Percentiles rank a stretch among this genome's conserved stretches.
Evolutionary conservation across 2,113 vertebrate genomes (phyloP).

Genomic region (Cisticola juncidis): DNA sequence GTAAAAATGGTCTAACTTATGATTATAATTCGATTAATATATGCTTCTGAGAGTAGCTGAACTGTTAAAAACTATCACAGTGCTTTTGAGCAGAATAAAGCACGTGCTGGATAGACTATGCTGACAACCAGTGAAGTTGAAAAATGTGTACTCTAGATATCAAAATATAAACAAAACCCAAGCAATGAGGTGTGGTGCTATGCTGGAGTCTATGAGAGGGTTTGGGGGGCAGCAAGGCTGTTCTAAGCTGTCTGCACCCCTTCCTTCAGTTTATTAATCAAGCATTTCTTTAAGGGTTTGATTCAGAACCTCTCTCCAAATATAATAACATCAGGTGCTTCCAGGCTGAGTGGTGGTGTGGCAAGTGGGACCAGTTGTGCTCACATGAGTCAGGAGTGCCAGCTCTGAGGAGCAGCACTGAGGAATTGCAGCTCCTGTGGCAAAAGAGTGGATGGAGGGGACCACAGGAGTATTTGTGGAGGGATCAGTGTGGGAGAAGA

Average conservation of each 20-base stretch:
- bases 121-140: not conserved
- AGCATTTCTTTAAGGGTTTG: not conserved
- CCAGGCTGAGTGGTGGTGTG: not conserved
- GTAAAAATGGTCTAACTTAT: not conserved
- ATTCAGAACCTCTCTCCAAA: not conserved
- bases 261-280: not conserved
- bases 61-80: not conserved
- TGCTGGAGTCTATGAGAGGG: not conserved
- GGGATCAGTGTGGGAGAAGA: not conserved
- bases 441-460: not conserved
- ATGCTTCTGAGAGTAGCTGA: not conserved
- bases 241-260: not conserved
- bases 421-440: not conserved
- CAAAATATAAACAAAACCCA: not conserved
- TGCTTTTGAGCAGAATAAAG: not conserved
- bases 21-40: not conserved
- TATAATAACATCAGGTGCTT: not conserved
- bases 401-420: not conserved
- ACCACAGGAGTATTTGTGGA: not conserved
- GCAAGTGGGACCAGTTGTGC: constrained; percentile 19
- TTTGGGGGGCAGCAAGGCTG: not conserved
- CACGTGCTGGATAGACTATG: not conserved
- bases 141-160: not conserved
- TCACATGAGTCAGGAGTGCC: not conserved
- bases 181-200: not conserved